Base-by-base conservation (phyloP, 2,113 vertebrate genomes). In the Pangasianodon gigas region DNA sequence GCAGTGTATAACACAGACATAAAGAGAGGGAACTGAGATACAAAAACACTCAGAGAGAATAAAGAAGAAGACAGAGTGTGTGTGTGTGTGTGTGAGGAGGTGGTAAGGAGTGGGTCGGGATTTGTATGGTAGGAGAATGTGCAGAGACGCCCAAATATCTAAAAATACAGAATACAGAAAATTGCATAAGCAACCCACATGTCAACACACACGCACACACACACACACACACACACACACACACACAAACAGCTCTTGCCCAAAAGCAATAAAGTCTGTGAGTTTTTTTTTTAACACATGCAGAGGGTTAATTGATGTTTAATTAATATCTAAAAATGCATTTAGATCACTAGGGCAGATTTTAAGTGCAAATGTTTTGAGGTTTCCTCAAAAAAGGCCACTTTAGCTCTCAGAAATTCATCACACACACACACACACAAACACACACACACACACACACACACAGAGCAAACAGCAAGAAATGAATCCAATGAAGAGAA, bases 161-260 rank as follows among this genome's bases (percentile, higher is more conserved):
- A 88, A 77, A 88, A 88, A 67, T 87, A 88, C 52, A 75, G 65
- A 82, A 54, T 21, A 83, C 81, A 62, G 10, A 44, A 62, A 62
- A 85, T 88, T 91, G 60, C 83, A 81, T 85, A 88, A 88, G 87
- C 90, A 82, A 58, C 86, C 82, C 71, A 85, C 71, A 56, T 84
- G 41, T 32, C 88, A 10, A 41, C 62, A 54, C 48, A 81, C 46
- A 81, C 79, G 52, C 79, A 80, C 80, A 82, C 80, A 83, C 80
- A 83, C 80, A 83, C 80, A 56, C 80, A 80, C 77, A 80, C 77
- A 80, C 77, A 80, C 77, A 75, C 71, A 44, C 71, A 75, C 71
- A 26, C 75, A n/a, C 26, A 80, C 26, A 52, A 1, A 18, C 48
- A 81, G 21, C n/a, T 29, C 4, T 14, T 80, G 11, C 46, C 26